These are phyloP conservation scores for Eupithecia insigniata DNA, from an alignment of 2,888 invertebrate genomes.

Conservation along the genomic window DNA sequence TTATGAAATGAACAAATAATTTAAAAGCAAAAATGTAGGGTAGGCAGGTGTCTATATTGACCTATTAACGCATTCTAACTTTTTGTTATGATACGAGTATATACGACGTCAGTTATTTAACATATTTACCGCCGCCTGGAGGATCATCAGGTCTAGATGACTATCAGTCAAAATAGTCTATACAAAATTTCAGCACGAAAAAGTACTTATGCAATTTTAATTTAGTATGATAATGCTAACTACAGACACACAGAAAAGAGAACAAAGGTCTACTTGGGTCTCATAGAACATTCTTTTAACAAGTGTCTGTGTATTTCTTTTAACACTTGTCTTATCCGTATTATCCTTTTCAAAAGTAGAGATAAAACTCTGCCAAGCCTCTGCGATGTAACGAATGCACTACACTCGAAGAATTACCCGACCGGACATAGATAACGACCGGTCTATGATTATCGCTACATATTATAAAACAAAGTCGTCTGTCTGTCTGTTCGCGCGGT, in stretches of 20 bases:
- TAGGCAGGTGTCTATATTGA: not conserved
- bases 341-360: not conserved
- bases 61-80: not conserved
- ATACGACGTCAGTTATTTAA: not conserved
- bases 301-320: too few relatives aligned
- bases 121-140: too few relatives aligned
- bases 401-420: not conserved
- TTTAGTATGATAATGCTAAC: not conserved
- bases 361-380: not conserved
- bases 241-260: too few relatives aligned
- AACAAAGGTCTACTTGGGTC: not conserved
- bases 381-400: not conserved
- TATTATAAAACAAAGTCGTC: too few relatives aligned
- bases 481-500: too few relatives aligned
- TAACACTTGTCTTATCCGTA: not conserved
- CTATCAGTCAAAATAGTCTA: too few relatives aligned
- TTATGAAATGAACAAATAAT: not conserved
- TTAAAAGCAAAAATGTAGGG: not conserved
- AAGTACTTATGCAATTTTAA: not conserved
- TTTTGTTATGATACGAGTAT: too few relatives aligned
- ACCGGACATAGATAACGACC: slow-evolving; percentile 1
- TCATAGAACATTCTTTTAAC: not conserved
- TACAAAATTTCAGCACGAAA: not conserved
- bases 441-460: too few relatives aligned
- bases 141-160: not conserved